Base-by-base conservation (phyloP, 2,888 invertebrate genomes). In the Leptinotarsa rubiginosa region DNA sequence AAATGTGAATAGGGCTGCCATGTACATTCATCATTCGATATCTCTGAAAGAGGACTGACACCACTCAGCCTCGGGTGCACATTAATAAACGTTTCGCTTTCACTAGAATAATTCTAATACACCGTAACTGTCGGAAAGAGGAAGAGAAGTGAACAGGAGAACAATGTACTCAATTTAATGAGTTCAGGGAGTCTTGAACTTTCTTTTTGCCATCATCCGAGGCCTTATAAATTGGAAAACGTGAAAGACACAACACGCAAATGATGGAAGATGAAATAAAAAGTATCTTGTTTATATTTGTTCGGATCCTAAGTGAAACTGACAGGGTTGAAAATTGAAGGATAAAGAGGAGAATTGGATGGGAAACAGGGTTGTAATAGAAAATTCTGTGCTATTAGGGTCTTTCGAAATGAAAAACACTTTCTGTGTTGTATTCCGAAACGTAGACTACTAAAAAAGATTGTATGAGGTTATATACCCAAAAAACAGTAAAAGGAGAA, bases 151-250 rank as follows among this genome's bases (percentile, higher is more conserved):
- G 65, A 71, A 70, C 22, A 47, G 70, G 75, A 56, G 65, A 73
- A 75, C 73, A 73, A 68, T 73, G 68, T 75, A 75, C 75, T 75
- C 72, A 70, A 70, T 73, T 73, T 75, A 75, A 75, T 73, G 75
- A 75, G 75, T 75, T 73, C 68, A 75, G 70, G 65, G 75, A 70
- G 66, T 70, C 75, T 70, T 70, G 47, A 70, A 65, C 54, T 54
- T 65, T 69, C 78, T 77, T 70, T 70, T 15, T 52, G 70, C 16
- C 25, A 22, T 16, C 69, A 41, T 54, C 49, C 47, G 56, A 47
- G 22, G 69, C 47, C 47, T 20, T 69, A 59, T 56, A 69, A 69
- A 69, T 59, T 69, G 69, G 69, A 47, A 54, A 69, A 69, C 22
- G 69, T 47, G 56, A 52, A 41, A 54, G 47, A 69, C 47, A 56